Evolutionary conservation across 2,888 invertebrate genomes (phyloP).

Genomic region (Deilephila porcellus): DNA sequence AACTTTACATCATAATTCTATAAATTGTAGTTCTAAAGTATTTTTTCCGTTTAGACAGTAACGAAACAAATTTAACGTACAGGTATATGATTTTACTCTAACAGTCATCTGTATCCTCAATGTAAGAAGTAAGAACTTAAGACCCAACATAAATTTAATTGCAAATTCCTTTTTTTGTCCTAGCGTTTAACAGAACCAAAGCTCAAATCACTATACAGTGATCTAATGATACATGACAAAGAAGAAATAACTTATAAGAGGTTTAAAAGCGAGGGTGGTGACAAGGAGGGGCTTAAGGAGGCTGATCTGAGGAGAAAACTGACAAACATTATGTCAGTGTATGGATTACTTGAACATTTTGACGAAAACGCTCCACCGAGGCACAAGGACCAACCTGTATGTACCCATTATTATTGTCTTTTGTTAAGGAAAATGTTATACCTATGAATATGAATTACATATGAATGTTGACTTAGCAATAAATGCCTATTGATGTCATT

Average conservation of each 20-base stretch:
- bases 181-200: slow-evolving; percentile 93
- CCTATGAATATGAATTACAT: too few species aligned
- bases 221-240: slow-evolving; percentile 96
- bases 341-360: slow-evolving; percentile 92
- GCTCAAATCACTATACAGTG: slow-evolving; percentile 93
- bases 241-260: slow-evolving; percentile 94
- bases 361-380: slow-evolving; percentile 87
- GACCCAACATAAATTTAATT: neutral
- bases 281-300: slow-evolving; percentile 94
- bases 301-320: slow-evolving; percentile 92
- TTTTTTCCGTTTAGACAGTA: too few species aligned
- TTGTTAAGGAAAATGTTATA: too few species aligned
- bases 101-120: too few species aligned
- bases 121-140: too few species aligned
- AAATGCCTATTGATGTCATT: too few species aligned
- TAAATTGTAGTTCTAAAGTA: too few species aligned
- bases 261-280: slow-evolving; percentile 91
- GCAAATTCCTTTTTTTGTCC: slow-evolving; percentile 38
- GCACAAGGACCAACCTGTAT: slow-evolving; percentile 83
- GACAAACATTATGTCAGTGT: slow-evolving; percentile 92
- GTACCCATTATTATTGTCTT: slow-evolving; percentile 34
- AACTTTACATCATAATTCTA: too few species aligned
- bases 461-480: too few species aligned
- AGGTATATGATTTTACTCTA: too few species aligned
- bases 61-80: too few species aligned